phyloP scores from a whole-genome alignment of 1,140 invertebrate genomes.

The Heliconius eleuchia region DNA sequence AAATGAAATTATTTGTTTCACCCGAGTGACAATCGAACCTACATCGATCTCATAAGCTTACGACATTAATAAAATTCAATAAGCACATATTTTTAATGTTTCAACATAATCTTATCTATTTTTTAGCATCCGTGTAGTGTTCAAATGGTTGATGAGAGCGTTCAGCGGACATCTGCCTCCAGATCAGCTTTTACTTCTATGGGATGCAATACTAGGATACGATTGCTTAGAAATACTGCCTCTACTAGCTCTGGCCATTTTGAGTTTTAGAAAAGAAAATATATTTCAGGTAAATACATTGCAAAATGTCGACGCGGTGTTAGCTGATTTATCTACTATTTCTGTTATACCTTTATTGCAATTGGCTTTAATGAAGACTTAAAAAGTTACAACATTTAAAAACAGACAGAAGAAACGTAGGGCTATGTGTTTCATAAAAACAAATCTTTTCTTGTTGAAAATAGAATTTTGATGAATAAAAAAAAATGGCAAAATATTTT shows the following conservation, averaged over 20 bases:
- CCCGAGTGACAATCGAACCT: too few species aligned
- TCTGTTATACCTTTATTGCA: constrained; percentile 89
- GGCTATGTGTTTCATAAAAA: neutral
- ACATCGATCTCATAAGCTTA: too few species aligned
- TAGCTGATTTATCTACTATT: constrained; percentile 95
- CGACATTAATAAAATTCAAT: too few species aligned
- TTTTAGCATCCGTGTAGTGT: constrained; percentile 90
- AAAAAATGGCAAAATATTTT: constrained; percentile 5
- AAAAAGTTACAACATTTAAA: constrained; percentile 24
- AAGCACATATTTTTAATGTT: neutral
- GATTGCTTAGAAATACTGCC: constrained; percentile 95
- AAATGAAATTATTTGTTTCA: too few species aligned
- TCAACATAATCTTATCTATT: constrained; percentile 22
- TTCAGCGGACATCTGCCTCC: constrained; percentile 96
- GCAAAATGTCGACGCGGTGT: constrained; percentile 92
- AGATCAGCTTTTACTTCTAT: constrained; percentile 94
- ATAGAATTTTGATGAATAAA: neutral
- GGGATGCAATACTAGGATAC: constrained; percentile 95
- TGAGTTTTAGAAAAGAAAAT: constrained; percentile 96
- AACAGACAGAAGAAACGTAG: neutral
- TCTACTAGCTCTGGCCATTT: constrained; percentile 92
- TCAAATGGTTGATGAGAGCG: constrained; percentile 97
- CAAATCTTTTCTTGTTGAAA: neutral
- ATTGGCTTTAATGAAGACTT: constrained; percentile 75
- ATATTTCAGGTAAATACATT: constrained; percentile 93